A percentile compares a stretch with the other conserved stretches of the same genome.
phyloP scores from a whole-genome alignment of 2,797 vertebrate genomes.

The Bradypus variegatus region DNA sequence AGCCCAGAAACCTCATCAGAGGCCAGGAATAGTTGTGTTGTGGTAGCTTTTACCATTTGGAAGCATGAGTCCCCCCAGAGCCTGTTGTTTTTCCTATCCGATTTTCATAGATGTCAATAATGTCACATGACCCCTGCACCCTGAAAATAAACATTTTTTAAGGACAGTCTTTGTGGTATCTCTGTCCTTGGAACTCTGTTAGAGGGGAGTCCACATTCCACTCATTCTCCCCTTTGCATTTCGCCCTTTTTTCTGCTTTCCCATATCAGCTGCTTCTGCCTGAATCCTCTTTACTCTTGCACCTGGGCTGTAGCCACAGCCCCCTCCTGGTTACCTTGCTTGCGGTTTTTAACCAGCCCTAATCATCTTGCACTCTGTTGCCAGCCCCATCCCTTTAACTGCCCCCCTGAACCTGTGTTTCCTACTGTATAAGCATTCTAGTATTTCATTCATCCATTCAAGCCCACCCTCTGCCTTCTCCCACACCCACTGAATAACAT shows the following conservation, averaged over 20 bases:
- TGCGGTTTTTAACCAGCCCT: neutral
- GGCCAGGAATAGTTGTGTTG: neutral
- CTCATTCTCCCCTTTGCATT: accelerated
- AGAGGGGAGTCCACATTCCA: neutral
- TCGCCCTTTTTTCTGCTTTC: neutral
- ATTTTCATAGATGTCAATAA: neutral
- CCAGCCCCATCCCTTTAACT: neutral
- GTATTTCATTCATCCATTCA: neutral
- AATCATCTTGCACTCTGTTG: neutral
- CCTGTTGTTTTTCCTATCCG: neutral
- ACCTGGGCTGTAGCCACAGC: neutral
- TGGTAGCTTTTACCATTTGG: neutral
- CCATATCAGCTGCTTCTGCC: neutral
- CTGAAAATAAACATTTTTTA: constrained; percentile 45
- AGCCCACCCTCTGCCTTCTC: neutral
- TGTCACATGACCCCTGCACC: neutral
- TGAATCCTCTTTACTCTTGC: neutral
- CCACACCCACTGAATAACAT: neutral
- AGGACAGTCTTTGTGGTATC: neutral
- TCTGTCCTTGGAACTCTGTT: neutral
- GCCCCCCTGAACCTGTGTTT: neutral
- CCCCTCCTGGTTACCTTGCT: neutral
- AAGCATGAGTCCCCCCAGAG: neutral
- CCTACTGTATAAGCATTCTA: neutral
- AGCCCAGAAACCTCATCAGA: neutral